Evolutionary conservation across 35 echinoderm and acorn worm species (phyloP), one percentile per base, ranked within the genome.

Genomic region (Heliocidaris erythrogramma): DNA sequence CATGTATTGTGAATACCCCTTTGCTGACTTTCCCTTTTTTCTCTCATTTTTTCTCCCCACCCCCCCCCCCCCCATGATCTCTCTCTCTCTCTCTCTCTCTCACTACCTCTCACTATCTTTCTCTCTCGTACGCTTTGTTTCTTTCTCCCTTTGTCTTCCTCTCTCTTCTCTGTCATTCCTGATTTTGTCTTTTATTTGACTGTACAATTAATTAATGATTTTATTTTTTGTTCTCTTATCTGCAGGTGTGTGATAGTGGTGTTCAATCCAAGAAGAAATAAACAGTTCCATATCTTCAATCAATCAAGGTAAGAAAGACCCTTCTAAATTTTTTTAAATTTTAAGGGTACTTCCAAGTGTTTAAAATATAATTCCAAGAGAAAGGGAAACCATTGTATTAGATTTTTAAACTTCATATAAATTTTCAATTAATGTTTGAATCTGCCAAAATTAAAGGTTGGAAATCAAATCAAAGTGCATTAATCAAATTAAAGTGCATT

Each of bases 201-300:
- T 32, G 31, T 86, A 17, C 11, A 32, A 17, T 89, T 14, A 89
- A 89, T 35, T 60, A 27, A 89, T 32, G 6, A 32, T 18, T 42
- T 92, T 56, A 48, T 84, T 94, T 95, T 92, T 56, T 5, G n/a
- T n/a, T 42, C 92, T 42, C 65, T 17, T 94, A 48, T 92, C 93
- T 96, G 49, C 96, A 98, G 97, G 48, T 98, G 97, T 95, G 96
- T 96, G 32, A 96, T 98, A 9, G 95, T 98, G 27, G 31, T 98
- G 47, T 98, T 97, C 94, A 98, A 98, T 84, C 97, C 97, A 49
- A 94, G 96, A 60, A 98, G 95, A 94, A 98, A 98, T 85, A 94
- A 93, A 86, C 97, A 98, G 92, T 95, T 95, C 21, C 95, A 96
- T 93, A 97, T 98, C 56, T 94, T 97, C 90, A 98, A 95, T 61